A percentile compares a stretch with the other conserved stretches of the same genome.
Conservation (phyloP, 2,888 invertebrate species). For the Synanthedon andrenaeformis region DNA sequence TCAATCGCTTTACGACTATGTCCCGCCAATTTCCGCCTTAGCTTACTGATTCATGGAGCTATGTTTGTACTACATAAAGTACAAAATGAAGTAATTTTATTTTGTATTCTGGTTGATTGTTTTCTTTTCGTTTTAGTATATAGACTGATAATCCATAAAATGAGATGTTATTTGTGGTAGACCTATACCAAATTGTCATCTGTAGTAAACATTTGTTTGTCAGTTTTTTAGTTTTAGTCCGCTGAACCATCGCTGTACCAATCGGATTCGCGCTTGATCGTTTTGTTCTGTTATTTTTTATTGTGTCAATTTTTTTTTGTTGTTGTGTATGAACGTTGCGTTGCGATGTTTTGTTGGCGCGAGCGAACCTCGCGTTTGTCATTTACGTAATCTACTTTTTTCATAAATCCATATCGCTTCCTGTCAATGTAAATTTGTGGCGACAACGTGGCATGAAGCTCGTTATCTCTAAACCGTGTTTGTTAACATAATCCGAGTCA, state of each 20-base stretch:
- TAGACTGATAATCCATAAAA: no score
- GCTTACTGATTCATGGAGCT: no score
- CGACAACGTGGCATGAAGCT: slow-evolving; percentile 7
- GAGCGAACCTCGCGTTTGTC: slow-evolving; percentile 13
- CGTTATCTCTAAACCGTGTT: slow-evolving; percentile 19
- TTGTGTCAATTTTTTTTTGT: slow-evolving; percentile 18
- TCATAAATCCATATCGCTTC: slow-evolving; percentile 4
- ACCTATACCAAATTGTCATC: no score
- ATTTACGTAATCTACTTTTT: slow-evolving; percentile 31
- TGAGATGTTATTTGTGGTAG: no score
- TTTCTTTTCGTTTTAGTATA: no score
- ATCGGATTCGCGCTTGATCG: slow-evolving; percentile 15
- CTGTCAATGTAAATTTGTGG: slow-evolving; percentile 8
- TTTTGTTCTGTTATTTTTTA: slow-evolving; percentile 20
- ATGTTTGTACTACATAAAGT: no score
- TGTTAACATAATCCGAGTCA: slow-evolving; percentile 18
- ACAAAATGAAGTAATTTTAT: no score
- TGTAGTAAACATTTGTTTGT: no score
- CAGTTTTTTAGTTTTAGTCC: no score
- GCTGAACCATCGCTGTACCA: background rate
- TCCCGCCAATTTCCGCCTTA: no score
- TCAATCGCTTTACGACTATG: no score
- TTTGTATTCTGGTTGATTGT: no score
- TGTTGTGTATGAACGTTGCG: background rate
- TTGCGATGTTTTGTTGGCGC: background rate